Base-by-base conservation (phyloP, 2,797 vertebrate genomes). In the Brachyalestes nurse region DNA sequence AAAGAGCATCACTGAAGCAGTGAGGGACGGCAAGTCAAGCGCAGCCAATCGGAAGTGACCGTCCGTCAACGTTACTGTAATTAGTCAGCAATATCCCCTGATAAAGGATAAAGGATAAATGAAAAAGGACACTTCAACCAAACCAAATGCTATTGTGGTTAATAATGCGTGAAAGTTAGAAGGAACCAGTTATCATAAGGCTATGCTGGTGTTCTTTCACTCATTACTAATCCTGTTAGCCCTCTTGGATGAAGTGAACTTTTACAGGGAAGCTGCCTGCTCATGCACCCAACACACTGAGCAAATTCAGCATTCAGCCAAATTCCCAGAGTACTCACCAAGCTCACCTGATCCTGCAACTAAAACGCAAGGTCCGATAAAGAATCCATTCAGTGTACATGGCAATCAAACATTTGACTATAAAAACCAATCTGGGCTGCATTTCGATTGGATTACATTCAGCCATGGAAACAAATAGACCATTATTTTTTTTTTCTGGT, bases 281-380 rank as follows among this genome's bases (percentile, higher is more conserved):
- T 82, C 89, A 88, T 87, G 82, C 87, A 85, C 70, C 40, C 69
- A 28, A 83, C 61, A 77, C 73, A 55, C 34, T 23, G 16, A 51
- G 47, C 13, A 1, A 86, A 82, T 78, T 76, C 75, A 84, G 72
- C 86, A 82, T 78, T 76, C 75, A 84, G 72, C 82, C 75, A 75
- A 69, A 13, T 42, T 78, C n/a, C 14, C 38, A 69, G 49, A 28
- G 53, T 87, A 95, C 94, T 95, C 91, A 95, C 94, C 94, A 45
- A 62, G 81, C 53, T 10, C 79, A 88, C 66, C 69, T 81, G 62
- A 81, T 82, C 91, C 94, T 95, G 93, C 90, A 95, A 93, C 93
- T 94, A 83, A 92, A 92, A 93, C 78, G 93, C 58, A 90, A 86
- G 4, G 51, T 25, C 82, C 72, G 91, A 92, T 91, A 92, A 89